These are phyloP conservation scores for Aurelia coerulea DNA, from an alignment of 30 jellyfish, hydroid and myxozoan genomes.

Conservation along the genomic window DNA sequence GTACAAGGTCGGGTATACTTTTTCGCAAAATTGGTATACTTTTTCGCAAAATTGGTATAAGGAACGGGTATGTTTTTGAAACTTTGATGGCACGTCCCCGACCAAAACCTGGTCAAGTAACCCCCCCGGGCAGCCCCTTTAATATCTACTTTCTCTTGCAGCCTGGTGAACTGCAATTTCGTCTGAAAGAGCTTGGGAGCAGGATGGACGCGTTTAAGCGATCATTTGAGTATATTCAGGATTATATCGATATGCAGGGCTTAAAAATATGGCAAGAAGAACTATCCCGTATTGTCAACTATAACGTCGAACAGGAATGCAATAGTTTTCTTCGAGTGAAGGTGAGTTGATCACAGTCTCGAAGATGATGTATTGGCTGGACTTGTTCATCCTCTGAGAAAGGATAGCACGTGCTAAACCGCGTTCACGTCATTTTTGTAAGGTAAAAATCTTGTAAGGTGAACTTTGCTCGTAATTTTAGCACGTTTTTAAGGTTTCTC, in stretches of 20 bases:
- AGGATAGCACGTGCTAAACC: too few species aligned
- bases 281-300: constrained; percentile 91
- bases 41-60: too few species aligned
- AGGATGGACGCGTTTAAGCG: constrained; percentile 94
- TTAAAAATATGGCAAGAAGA: constrained; percentile 98
- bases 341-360: constrained; percentile 39
- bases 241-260: constrained; percentile 91
- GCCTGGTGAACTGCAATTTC: constrained; percentile 92
- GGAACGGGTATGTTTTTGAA: too few species aligned
- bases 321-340: constrained; percentile 90
- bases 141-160: constrained; percentile 3
- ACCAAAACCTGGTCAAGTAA: too few species aligned
- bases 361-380: background rate
- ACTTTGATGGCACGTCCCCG: too few species aligned
- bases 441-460: too few species aligned
- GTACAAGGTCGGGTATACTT: too few species aligned
- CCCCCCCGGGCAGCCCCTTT: too few species aligned
- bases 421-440: too few species aligned
- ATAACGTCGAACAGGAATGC: constrained; percentile 97
- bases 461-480: too few species aligned
- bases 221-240: constrained; percentile 96
- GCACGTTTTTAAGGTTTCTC: too few species aligned
- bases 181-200: constrained; percentile 81
- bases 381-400: constrained; percentile 1
- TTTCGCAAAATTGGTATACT: too few species aligned